A percentile compares a stretch with the other conserved stretches of the same genome.
Conservation (phyloP, 2,113 vertebrate genomes). For the Passer montanus region DNA sequence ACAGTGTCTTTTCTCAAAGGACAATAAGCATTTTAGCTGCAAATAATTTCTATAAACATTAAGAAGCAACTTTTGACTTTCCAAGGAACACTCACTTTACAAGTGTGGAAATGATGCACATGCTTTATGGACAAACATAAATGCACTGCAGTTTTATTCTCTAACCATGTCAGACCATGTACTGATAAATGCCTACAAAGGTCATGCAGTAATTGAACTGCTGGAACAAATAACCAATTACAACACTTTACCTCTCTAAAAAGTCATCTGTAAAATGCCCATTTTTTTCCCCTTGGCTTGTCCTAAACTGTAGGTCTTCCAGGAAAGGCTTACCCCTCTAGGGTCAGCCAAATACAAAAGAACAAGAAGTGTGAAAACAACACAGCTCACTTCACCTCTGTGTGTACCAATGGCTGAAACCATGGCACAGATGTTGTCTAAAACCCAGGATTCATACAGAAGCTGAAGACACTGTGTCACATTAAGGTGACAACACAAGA, state of each 20-base stretch:
- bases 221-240: not conserved
- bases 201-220: not conserved
- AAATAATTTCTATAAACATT: not conserved
- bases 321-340: not conserved
- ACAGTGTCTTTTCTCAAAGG: not conserved
- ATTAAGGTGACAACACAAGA: not conserved
- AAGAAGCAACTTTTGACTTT: not conserved
- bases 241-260: not conserved
- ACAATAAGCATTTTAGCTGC: not conserved
- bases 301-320: not conserved
- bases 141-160: not conserved
- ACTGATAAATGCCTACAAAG: not conserved
- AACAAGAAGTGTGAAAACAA: not conserved
- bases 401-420: not conserved
- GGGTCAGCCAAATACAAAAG: not conserved
- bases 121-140: not conserved
- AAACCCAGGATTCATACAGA: not conserved
- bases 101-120: not conserved
- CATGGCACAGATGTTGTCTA: not conserved
- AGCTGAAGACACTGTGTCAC: not conserved
- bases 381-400: not conserved
- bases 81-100: not conserved
- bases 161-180: not conserved
- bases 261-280: not conserved
- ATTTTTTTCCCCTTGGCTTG: not conserved